A percentile compares a stretch with the other conserved stretches of the same genome.
Evolutionary conservation across 2,113 vertebrate species (phyloP).

Genomic region (Phodopus roborovskii): DNA sequence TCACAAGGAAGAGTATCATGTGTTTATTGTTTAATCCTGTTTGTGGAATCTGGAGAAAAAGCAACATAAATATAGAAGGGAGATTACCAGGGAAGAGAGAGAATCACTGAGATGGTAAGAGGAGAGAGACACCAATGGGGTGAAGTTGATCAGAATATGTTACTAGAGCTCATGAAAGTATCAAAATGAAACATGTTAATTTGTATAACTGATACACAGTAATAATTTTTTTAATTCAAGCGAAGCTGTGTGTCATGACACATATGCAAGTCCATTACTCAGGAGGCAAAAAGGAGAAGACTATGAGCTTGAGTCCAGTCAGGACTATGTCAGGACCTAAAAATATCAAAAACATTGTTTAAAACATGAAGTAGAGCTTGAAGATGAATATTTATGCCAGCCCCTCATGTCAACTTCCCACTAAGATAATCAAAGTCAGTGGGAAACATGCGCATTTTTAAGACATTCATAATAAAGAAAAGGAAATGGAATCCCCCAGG

Average conservation of each 20-base stretch:
- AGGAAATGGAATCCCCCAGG: background rate
- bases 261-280: background rate
- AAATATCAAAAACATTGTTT: background rate
- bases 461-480: background rate
- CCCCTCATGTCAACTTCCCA: background rate
- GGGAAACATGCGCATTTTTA: background rate
- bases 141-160: background rate
- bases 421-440: constrained; percentile 7
- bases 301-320: too few species aligned
- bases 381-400: background rate
- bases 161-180: background rate
- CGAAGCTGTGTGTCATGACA: background rate
- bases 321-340: background rate
- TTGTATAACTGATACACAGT: background rate
- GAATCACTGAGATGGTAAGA: too few species aligned
- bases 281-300: background rate
- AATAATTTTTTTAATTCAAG: background rate
- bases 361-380: background rate
- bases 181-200: background rate
- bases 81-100: background rate
- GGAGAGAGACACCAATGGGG: background rate
- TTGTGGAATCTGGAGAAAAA: background rate
- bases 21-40: background rate
- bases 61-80: background rate
- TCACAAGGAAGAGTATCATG: background rate